phyloP scores from a whole-genome alignment of 2,113 vertebrate genomes.

The Vanacampus margaritifer region DNA sequence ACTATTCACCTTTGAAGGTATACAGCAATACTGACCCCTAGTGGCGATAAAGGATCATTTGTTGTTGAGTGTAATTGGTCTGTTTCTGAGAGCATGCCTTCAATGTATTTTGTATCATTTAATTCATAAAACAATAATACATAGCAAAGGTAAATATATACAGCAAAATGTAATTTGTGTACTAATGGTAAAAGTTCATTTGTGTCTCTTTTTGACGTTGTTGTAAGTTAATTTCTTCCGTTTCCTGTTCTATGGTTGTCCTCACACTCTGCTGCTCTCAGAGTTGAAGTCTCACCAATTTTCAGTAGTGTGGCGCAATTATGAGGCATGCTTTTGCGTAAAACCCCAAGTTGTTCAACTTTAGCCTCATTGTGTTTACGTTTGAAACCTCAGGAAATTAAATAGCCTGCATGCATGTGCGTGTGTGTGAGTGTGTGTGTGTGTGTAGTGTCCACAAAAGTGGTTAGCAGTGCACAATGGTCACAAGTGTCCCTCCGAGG shows the following conservation, averaged over 20 bases:
- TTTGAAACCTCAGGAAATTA: neutral
- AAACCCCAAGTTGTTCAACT: neutral
- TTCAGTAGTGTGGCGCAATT: neutral
- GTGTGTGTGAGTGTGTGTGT: conserved; percentile 8
- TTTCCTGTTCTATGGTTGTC: neutral
- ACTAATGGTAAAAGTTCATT: too few relatives aligned
- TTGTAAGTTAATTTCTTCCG: neutral
- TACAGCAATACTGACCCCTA: neutral
- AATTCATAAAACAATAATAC: neutral
- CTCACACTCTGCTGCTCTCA: neutral
- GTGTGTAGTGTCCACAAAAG: conserved; percentile 10
- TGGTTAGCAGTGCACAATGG: conserved; percentile 20
- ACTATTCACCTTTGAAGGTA: neutral
- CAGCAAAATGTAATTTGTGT: too few relatives aligned
- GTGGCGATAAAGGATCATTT: neutral
- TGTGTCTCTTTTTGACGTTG: too few relatives aligned
- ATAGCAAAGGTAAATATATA: too few relatives aligned
- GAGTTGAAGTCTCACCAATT: neutral
- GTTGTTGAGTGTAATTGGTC: neutral
- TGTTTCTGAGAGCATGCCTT: neutral
- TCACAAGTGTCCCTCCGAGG: conserved; percentile 48
- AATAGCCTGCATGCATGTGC: conserved; percentile 10
- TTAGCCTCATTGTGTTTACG: neutral
- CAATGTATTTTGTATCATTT: neutral
- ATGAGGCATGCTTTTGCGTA: neutral